Base-by-base conservation (phyloP, 2,888 invertebrate genomes). In the Latrodectus elegans region DNA sequence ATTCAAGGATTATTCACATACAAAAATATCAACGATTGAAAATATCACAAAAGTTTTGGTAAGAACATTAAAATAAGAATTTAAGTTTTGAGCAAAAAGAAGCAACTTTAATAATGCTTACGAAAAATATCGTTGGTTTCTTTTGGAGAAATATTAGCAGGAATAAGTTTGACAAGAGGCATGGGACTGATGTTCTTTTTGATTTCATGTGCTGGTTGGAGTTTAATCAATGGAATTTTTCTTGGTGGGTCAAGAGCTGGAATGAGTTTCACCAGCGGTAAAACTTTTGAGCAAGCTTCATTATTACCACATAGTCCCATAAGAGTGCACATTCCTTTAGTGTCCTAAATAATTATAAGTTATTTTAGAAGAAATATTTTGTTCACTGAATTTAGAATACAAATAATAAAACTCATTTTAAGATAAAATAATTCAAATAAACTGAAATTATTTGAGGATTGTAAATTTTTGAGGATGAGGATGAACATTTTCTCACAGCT, bases 231-330 rank as follows among this genome's bases (percentile, higher is more conserved):
- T 15, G 87, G 77, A 6, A 88, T 26, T 64, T 53, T 78, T 53
- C 49, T 88, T 8, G 14, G 17, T 11, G 70, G 22, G 64, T 83
- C 70, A 22, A 17, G 6, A 6, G 64, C 78, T 38, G 87, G 87
- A 22, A 79, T 17, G 22, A 88, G 10, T 53, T 83, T 73, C 10
- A 88, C 70, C 1, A 88, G 65, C 0, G 86, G 81, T 22, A n/a
- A 15, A 15, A 68, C 11, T 65, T 22, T n/a, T 11, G 70, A 17
- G 55, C 81, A 81, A 4, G 60, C 17, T 14, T 70, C 76, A 38
- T 77, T 77, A 72, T 74, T 71, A 49, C 72, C 70, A 90, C 96
- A 96, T 71, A 96, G 93, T 11, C 95, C 82, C 51, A 88, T 82
- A 2, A 88, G 76, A 53, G 87, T 88, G 22, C 87, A 88, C 82